Evolutionary conservation across 2,888 invertebrate genomes (phyloP), one percentile per base, ranked within the genome.

Genomic region (Prionchulus punctatus): DNA sequence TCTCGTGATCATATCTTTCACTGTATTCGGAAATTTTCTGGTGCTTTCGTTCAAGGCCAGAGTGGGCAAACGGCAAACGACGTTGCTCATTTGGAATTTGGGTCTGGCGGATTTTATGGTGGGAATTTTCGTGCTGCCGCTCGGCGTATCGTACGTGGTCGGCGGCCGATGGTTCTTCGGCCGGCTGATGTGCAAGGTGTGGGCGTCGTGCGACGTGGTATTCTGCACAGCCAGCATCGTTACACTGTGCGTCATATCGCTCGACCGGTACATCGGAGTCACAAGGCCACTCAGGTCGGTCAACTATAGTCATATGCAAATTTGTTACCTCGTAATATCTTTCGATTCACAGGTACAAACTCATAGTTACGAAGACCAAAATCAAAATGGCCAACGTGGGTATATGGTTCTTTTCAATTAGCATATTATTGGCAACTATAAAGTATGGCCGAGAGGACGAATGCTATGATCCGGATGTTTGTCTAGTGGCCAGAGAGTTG

Each of bases 211-310:
- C 21, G 79, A 79, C 66, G 79, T 79, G 65, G 78, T 76, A 1
- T 79, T 79, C 56, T 76, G 76, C 63, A 79, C 79, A 1, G 78
- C 79, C 7, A 77, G 77, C 54, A 79, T 79, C 57, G 73, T 79
- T 51, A 79, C 79, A 64, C 71, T 79, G 36, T 77, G 78, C 62
- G 71, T 74, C 27, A 69, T 75, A 25, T 72, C 73, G 28, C 67
- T 74, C 50, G 75, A 75, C 62, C 61, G 72, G 49, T 70, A 68
- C 59, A 54, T 69, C 43, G 69, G 67, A 23, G 69, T 69, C 31
- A 70, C 69, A 15, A 59, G 67, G 27, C 69, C 69, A n/a, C 62
- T 69, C 62, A n/a, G n/a, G n/a, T n/a, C n/a, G n/a, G n/a, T n/a
- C n/a, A n/a, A n/a, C n/a, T n/a, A n/a, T n/a, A n/a, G n/a, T n/a